These are phyloP conservation scores for Crotalus tigris DNA, from an alignment of 2,113 vertebrate genomes.

Conservation along the genomic window DNA sequence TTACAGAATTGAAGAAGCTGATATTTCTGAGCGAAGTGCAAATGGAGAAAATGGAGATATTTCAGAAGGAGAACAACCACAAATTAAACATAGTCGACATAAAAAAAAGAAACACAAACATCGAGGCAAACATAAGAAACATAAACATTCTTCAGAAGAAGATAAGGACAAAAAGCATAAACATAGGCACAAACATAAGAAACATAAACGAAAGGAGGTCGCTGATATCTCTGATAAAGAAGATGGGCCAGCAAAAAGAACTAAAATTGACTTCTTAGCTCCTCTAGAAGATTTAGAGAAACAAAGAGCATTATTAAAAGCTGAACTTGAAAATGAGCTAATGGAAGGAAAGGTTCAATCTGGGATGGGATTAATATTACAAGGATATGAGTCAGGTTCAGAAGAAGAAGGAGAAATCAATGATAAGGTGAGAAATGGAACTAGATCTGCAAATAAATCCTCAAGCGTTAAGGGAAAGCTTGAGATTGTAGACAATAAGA, in stretches of 20 bases:
- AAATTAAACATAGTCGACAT: conserved; percentile 88
- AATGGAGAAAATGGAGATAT: conserved; percentile 95
- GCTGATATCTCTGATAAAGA: conserved; percentile 74
- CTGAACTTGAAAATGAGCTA: conserved; percentile 96
- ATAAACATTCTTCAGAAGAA: conserved; percentile 91
- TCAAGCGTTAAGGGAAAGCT: conserved; percentile 79
- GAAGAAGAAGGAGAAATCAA: conserved; percentile 93
- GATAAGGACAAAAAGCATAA: conserved; percentile 94
- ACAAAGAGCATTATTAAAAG: conserved; percentile 96
- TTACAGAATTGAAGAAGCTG: conserved; percentile 84
- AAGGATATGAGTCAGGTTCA: conserved; percentile 97
- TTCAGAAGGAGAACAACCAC: conserved; percentile 84
- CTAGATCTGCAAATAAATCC: conserved; percentile 75
- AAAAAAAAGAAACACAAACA: conserved; percentile 99
- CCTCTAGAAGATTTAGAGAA: conserved; percentile 97
- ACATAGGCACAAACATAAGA: conserved; percentile 96
- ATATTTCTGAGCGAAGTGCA: conserved; percentile 82
- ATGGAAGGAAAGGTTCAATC: conserved; percentile 99
- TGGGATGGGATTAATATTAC: conserved; percentile 96
- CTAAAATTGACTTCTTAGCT: conserved; percentile 92
- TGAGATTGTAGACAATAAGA: conserved; percentile 84
- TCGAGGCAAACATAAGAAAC: conserved; percentile 97
- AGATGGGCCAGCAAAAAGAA: conserved; percentile 85
- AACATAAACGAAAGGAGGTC: conserved; percentile 91
- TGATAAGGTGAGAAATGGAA: conserved; percentile 85